Conservation (phyloP, 2,888 invertebrate genomes). For the Eurytoma adleriae region DNA sequence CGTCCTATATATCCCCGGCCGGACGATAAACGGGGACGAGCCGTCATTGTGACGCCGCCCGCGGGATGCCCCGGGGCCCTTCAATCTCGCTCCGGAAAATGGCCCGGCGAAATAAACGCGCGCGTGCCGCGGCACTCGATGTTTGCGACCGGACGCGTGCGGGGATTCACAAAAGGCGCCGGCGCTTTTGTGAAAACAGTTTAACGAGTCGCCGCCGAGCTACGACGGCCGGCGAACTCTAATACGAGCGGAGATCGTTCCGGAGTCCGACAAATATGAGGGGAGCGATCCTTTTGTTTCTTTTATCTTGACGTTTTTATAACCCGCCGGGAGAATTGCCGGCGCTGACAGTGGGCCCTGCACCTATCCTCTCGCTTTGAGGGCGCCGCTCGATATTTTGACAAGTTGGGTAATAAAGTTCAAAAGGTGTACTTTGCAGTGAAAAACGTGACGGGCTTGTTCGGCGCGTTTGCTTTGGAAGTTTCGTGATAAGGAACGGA, state of each 20-base stretch:
- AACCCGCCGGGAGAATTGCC: conserved; percentile 7
- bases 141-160: conserved; percentile 39
- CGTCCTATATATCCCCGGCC: background rate
- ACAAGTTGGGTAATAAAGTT: background rate
- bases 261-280: background rate
- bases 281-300: background rate
- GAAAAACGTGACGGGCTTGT: no score
- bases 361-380: background rate
- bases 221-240: background rate
- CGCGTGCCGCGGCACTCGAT: background rate
- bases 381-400: conserved; percentile 2
- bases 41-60: conserved; percentile 22
- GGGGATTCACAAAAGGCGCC: conserved; percentile 46
- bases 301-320: conserved; percentile 12
- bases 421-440: no score
- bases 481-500: no score
- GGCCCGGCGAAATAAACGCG: conserved; percentile 54
- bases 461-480: no score
- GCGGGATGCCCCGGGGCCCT: conserved; percentile 59
- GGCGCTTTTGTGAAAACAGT: conserved; percentile 48
- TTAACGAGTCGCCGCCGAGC: conserved; percentile 35
- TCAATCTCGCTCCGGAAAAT: conserved; percentile 64
- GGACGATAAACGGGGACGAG: conserved; percentile 26
- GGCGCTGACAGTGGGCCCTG: background rate
- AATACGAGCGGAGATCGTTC: conserved; percentile 25